Evolutionary conservation across 2,888 invertebrate species (phyloP).

Genomic region (Dolichomitus sp.): DNA sequence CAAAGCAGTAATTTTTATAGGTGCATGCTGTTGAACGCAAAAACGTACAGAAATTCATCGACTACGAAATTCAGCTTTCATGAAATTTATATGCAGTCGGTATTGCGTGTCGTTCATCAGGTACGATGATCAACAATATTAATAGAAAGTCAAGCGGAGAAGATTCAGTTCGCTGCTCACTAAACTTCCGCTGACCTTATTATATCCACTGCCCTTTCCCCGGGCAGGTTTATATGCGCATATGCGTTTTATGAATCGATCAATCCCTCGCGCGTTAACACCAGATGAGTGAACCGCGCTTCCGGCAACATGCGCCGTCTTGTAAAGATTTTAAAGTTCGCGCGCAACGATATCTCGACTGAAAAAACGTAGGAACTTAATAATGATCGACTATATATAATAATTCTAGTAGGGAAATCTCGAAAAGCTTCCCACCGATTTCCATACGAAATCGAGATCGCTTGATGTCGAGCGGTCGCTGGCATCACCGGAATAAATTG

Average conservation of each 20-base stretch:
- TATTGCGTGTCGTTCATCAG: slow-evolving; percentile 9
- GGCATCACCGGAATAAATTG: too few relatives aligned
- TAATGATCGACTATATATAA: too few relatives aligned
- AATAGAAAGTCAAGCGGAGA: slow-evolving; percentile 39
- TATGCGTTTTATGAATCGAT: slow-evolving; percentile 60
- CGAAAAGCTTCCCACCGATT: too few relatives aligned
- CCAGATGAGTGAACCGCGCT: slow-evolving; percentile 48
- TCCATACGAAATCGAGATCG: too few relatives aligned
- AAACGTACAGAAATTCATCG: neutral
- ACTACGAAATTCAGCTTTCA: neutral
- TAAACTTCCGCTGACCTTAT: slow-evolving; percentile 60
- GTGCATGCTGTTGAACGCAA: neutral
- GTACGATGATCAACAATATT: slow-evolving; percentile 21
- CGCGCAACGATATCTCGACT: too few relatives aligned
- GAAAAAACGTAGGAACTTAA: too few relatives aligned
- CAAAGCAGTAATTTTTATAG: neutral
- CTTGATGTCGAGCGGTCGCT: too few relatives aligned
- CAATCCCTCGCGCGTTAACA: slow-evolving; percentile 34
- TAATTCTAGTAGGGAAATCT: too few relatives aligned
- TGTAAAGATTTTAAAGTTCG: too few relatives aligned
- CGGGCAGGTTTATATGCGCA: slow-evolving; percentile 19
- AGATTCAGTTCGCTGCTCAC: slow-evolving; percentile 51
- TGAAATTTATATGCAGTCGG: slow-evolving; percentile 4
- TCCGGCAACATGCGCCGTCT: slow-evolving; percentile 46
- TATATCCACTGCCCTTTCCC: slow-evolving; percentile 50